phyloP scores from a whole-genome alignment of 2,888 invertebrate species.

The Eupithecia subfuscata region DNA sequence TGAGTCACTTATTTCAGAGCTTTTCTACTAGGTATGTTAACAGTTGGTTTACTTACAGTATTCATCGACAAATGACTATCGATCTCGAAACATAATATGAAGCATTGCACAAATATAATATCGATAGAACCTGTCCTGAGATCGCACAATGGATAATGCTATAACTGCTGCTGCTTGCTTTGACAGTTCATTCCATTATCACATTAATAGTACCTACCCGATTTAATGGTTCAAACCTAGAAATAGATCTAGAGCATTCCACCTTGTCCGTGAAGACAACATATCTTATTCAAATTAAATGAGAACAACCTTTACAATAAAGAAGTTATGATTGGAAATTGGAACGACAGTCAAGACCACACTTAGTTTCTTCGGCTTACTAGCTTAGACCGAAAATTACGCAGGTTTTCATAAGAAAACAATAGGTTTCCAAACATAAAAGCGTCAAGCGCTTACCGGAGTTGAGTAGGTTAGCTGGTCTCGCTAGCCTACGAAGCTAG shows the following conservation, averaged over 20 bases:
- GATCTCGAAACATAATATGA: background rate
- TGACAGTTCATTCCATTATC: background rate
- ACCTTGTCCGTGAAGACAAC: too few species aligned
- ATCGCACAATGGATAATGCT: too few species aligned
- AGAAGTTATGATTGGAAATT: too few species aligned
- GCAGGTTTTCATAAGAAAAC: background rate
- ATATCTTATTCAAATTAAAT: background rate
- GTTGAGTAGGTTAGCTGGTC: constrained; percentile 4
- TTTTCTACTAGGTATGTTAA: background rate
- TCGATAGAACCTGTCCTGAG: too few species aligned
- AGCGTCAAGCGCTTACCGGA: background rate
- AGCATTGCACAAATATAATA: background rate
- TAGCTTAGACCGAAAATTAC: background rate
- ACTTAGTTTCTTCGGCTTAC: background rate
- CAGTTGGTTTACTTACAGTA: too few species aligned
- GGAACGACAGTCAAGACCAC: background rate
- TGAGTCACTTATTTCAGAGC: background rate
- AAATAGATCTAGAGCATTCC: too few species aligned
- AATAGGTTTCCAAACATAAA: background rate
- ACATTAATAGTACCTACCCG: background rate
- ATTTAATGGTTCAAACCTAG: background rate
- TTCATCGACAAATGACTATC: background rate
- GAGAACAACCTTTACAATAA: background rate
- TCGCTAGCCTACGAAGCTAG: constrained; percentile 15
- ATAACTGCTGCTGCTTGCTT: background rate